Percentiles rank a stretch among this genome's conserved stretches.
Conservation (phyloP, 2,797 vertebrate species). For the Hirundo rustica region DNA sequence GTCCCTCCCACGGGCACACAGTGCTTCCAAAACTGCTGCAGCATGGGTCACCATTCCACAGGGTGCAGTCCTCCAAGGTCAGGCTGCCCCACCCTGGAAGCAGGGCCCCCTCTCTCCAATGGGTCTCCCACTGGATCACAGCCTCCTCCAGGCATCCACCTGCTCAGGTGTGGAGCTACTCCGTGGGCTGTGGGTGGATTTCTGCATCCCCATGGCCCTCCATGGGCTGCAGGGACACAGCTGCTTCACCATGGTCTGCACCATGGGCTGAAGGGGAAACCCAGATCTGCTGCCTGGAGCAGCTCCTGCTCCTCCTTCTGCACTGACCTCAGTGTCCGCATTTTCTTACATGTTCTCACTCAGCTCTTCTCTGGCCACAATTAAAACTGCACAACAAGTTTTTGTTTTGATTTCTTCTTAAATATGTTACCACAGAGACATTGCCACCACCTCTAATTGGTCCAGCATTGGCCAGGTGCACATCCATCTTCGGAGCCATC, state of each 20-base stretch:
- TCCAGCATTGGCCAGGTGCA: background rate
- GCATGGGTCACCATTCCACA: fast-evolving
- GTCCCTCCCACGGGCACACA: fast-evolving
- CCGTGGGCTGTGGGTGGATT: too few species aligned
- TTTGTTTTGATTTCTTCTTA: background rate
- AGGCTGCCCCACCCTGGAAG: background rate
- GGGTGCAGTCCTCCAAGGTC: too few species aligned
- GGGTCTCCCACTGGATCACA: too few species aligned
- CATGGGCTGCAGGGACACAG: too few species aligned
- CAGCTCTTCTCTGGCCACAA: background rate
- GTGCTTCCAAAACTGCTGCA: fast-evolving
- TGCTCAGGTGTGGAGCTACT: too few species aligned
- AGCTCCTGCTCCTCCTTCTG: fast-evolving
- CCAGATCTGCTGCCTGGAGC: background rate
- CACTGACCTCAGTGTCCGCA: too few species aligned
- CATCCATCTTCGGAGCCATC: background rate
- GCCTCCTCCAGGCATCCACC: too few species aligned
- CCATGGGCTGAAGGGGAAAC: fast-evolving
- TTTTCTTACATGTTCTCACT: background rate
- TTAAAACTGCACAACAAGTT: background rate
- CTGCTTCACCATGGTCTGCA: background rate
- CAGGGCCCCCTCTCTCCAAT: background rate
- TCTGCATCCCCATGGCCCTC: too few species aligned
- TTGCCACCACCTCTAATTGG: background rate
- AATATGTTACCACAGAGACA: fast-evolving